Base-by-base conservation (phyloP, 2,797 vertebrate genomes). In the Sebastes baramenuke region DNA sequence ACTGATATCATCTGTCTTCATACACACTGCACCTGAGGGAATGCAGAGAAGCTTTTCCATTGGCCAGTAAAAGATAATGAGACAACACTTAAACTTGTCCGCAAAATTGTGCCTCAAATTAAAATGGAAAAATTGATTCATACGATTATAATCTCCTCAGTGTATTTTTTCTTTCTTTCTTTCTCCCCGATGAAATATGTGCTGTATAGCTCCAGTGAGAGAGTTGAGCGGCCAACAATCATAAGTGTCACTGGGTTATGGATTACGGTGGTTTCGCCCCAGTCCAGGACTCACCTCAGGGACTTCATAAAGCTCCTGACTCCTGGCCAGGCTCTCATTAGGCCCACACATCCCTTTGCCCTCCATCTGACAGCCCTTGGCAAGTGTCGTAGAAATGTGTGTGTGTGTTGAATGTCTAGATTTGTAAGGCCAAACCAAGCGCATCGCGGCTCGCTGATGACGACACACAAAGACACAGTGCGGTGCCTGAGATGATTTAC, bases 221-320 rank as follows among this genome's bases (percentile, higher is more conserved):
- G 79, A 87, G 77, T 38, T 42, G 73, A 87, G 82, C 70, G 64
- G 87, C 87, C 88, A 89, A 74, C 52, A 87, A 79, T 89, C 88
- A 80, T 75, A 89, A 84, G 85, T 92, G 83, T 92, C 92, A 91
- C 81, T 81, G 87, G 85, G 91, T 93, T 87, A 94, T 93, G 83
- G 88, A 94, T 91, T 90, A 88, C 84, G 79, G 84, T 69, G 89
- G 86, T 89, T 88, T 90, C 66, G 71, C 83, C 82, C 83, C 36
- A 82, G 82, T 92, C 81, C 86, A 81, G 87, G 85, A 86, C 84
- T 88, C 83, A 93, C 89, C 91, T 93, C 87, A 34, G 92, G 86
- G 94, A 93, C 92, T 93, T 89, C 86, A 91, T 91, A 90, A 92
- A 93, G 87, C 87, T 93, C 89, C 89, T 88, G 88, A 93, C 83